Evolutionary conservation across 2,888 invertebrate species (phyloP), one percentile per base, ranked within the genome.

Genomic region (Napeogenes sylphis): DNA sequence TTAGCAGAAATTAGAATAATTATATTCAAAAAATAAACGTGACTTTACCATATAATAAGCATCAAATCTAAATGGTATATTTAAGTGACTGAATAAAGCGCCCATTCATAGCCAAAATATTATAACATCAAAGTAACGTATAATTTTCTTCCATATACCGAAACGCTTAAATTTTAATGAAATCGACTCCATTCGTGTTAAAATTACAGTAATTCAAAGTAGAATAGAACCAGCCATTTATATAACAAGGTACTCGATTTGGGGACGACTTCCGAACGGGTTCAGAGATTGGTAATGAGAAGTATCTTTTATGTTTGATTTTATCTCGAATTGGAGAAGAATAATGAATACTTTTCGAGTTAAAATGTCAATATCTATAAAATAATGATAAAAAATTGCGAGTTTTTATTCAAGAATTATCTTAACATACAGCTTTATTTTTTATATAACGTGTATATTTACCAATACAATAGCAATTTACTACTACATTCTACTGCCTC

Each of bases 121-220:
- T 21, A 21, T 21, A 38, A 42, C 42, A 10, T 42, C 42, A 42
- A 42, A 42, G 5, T 45, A 56, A 42, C 42, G 30, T 56, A 30
- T 56, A 56, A 56, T 56, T 45, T 56, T 45, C 30, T 45, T 5
- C n/a, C n/a, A 30, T 45, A 45, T 13, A 45, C 56, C 12, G n/a
- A 56, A 38, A 56, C 42, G 42, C 42, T 56, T 56, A 21, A 14
- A 45, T 10, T 42, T 45, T 32, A 56, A 56, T 45, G 45, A 45
- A 56, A 21, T 21, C 21, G 56, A 56, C 21, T 45, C 12, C 4
- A 32, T 55, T 56, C 42, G 30, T 56, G 38, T 30, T 45, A 45
- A 56, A 56, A 56, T 56, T 56, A 56, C 45, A 56, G 56, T 45
- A 56, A 56, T 56, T 30, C 45, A 56, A 56, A 21, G 12, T 8